These are phyloP conservation scores for Xanthorhoe designata DNA, from an alignment of 2,888 invertebrate genomes.

Conservation along the genomic window DNA sequence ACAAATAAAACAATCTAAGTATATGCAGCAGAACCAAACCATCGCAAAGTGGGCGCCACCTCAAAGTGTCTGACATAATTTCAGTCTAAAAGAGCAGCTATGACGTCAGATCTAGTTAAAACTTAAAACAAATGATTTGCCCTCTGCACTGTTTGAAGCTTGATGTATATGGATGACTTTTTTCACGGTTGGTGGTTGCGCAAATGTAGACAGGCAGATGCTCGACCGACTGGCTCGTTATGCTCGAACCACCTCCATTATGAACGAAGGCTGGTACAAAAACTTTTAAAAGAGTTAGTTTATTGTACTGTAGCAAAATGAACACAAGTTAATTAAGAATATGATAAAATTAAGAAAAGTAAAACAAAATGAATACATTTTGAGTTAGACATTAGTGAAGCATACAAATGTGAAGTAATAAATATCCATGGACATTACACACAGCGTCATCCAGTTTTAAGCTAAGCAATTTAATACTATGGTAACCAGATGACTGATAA, in stretches of 20 bases:
- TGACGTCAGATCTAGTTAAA: conserved; percentile 41
- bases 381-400: neutral
- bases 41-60: neutral
- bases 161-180: conserved; percentile 58
- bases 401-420: neutral
- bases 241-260: conserved; percentile 53
- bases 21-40: neutral
- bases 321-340: neutral
- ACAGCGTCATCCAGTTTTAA: too few species aligned
- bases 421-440: too few species aligned
- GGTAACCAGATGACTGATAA: too few species aligned
- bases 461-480: too few species aligned
- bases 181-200: conserved; percentile 60
- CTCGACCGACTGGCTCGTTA: conserved; percentile 49
- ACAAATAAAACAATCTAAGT: neutral
- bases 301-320: neutral
- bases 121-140: conserved; percentile 51
- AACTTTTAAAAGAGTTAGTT: conserved; percentile 39
- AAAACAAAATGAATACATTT: neutral
- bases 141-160: conserved; percentile 52
- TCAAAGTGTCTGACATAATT: conserved; percentile 1
- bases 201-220: conserved; percentile 55
- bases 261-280: conserved; percentile 40
- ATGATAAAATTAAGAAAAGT: neutral
- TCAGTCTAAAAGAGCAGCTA: conserved; percentile 1